Evolutionary conservation across 2,888 invertebrate species (phyloP), one percentile per base, ranked within the genome.

Genomic region (Thera obeliscata): DNA sequence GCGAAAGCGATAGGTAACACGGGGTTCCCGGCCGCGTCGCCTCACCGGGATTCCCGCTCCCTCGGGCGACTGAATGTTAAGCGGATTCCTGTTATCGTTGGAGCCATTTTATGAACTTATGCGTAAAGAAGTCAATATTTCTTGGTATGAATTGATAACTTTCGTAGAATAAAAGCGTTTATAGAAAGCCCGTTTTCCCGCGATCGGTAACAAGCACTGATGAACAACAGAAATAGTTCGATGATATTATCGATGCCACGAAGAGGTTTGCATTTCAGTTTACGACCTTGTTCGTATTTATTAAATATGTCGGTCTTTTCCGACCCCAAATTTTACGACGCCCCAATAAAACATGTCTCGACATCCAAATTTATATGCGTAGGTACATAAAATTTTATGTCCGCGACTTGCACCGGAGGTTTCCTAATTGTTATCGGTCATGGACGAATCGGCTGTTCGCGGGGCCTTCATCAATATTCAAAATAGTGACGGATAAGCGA

Each of bases 341-440:
- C 82, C 78, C 88, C 91, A 93, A 91, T 93, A 93, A 93, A 93
- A 92, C 92, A 93, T 93, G 93, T 93, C 93, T 90, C 93, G 93
- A 89, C 91, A 93, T 88, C 88, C 83, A 88, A 93, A 93, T 93
- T 93, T 93, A 93, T 93, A 92, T 87, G 90, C 90, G 90, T 61
- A 61, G 61, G 61, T 89, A 91, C 92, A 93, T 93, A 93, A 93
- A 93, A 89, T 93, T 93, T 93, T 92, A 93, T 93, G 90, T 86
- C 90, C 86, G 84, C 89, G 86, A 90, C 92, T 91, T 90, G 93
- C 92, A 91, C 84, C 84, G 87, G 84, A 85, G 87, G 85, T 87
- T 82, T 84, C 92, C 88, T 93, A 93, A 93, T 93, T 93, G 92
- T 89, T 88, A 82, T 83, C 85, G 91, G 89, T 91, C 93, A 93